Base-by-base conservation (phyloP, 2,888 invertebrate genomes). In the Phortica magna region DNA sequence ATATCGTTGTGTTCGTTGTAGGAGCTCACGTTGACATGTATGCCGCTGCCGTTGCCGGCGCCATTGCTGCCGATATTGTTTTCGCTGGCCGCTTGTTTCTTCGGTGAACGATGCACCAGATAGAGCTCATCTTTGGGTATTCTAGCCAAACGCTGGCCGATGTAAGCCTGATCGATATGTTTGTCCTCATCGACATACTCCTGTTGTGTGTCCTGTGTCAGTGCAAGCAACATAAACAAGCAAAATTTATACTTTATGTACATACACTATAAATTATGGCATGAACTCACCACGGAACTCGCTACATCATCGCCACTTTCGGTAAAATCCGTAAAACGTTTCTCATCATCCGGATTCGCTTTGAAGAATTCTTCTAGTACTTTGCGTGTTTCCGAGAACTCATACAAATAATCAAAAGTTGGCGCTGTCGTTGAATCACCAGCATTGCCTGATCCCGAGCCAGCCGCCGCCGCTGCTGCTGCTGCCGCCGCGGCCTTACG, bases 331-430 rank as follows among this genome's bases (percentile, higher is more conserved):
- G 88, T 87, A 79, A 89, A 92, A 75, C 93, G 93, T 79, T 92
- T 91, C 74, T 92, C 90, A 41, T 93, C 91, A 22, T 94, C 94
- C 77, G 94, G 93, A 88, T 94, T 94, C 87, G 96, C 96, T 90
- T 96, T 95, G 93, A 97, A 98, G 93, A 98, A 98, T 92, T 98
- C 97, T 90, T 98, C 97, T 64, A 98, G 93, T 68, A 98, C 97
- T 93, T 97, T 97, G 82, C 97, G 93, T 39, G 98, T 98, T 92
- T 98, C 97, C 0, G 97, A 97, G 92, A 97, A 97, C 92, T 98
- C 98, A 91, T 97, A 97, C 80, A 97, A 92, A 92, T 97, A 97
- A 93, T 97, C 97, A 91, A 96, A 97, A 3, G 96, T 95, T 19
- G 95, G 93, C 43, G 93, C 93, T 76, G 88, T 90, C 10, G 88